Conservation (phyloP, 1,140 invertebrate species). For the Ips typographus region DNA sequence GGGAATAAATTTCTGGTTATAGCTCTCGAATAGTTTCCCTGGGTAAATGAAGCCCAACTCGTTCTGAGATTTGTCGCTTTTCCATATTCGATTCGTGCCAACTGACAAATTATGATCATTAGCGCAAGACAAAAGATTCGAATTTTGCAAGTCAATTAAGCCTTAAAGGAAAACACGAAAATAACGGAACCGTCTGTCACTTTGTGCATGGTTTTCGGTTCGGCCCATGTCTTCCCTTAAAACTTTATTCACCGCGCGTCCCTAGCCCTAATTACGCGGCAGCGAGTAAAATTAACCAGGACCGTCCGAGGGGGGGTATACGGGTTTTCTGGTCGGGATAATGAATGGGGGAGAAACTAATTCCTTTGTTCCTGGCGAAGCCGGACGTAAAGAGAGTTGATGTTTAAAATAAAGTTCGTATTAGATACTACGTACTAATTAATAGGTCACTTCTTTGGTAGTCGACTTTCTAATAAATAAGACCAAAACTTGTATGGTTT, state of each 20-base stretch:
- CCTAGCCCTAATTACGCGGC: constrained; percentile 22
- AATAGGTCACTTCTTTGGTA: background rate
- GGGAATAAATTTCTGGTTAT: constrained; percentile 26
- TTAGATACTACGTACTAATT: background rate
- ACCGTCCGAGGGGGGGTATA: constrained; percentile 16
- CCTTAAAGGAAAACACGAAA: constrained; percentile 27
- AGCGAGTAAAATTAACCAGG: constrained; percentile 18
- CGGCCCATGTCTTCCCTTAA: constrained; percentile 20
- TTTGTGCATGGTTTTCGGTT: constrained; percentile 10
- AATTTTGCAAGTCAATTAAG: constrained; percentile 27
- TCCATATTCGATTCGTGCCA: background rate
- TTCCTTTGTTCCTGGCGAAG: background rate
- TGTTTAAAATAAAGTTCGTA: background rate
- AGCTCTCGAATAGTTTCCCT: constrained; percentile 18
- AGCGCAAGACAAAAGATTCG: constrained; percentile 10
- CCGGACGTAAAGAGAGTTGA: background rate
- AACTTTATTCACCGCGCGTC: constrained; percentile 29
- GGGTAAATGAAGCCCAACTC: constrained; percentile 1
- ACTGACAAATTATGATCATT: constrained; percentile 6
- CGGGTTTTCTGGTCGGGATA: background rate
- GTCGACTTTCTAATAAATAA: background rate
- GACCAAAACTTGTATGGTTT: too few species aligned
- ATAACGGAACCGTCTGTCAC: constrained; percentile 8
- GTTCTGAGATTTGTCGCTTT: constrained; percentile 6
- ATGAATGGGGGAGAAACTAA: background rate